phyloP scores from a whole-genome alignment of 1,140 invertebrate species.

The Microvelia longipes region DNA sequence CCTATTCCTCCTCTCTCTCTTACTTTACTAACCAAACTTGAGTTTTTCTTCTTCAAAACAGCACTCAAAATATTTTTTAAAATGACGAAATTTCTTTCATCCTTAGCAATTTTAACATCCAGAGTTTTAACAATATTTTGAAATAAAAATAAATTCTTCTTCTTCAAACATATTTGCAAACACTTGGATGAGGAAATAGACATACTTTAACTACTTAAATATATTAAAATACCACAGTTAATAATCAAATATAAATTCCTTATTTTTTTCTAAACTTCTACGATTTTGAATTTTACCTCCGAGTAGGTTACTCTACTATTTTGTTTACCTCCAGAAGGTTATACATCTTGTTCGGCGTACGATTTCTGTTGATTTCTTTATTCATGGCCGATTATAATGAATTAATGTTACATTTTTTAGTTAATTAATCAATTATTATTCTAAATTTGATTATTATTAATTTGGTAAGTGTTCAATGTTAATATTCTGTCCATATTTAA shows the following conservation, averaged over 20 bases:
- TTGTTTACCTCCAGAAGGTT: neutral
- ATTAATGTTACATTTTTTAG: no score
- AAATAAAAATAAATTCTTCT: neutral
- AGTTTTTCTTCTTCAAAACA: neutral
- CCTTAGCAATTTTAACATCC: neutral
- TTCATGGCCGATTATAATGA: no score
- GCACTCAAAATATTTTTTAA: neutral
- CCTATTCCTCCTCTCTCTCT: neutral
- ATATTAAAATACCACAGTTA: no score
- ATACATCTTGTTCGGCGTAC: neutral
- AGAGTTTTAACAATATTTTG: neutral
- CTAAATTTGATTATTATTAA: no score
- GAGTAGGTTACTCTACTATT: neutral
- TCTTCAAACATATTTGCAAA: neutral
- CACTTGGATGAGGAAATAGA: neutral
- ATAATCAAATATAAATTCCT: no score
- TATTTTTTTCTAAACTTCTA: no score
- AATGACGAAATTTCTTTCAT: neutral
- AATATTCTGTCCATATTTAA: no score
- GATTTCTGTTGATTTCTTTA: no score
- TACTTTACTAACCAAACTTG: neutral
- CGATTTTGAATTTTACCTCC: neutral
- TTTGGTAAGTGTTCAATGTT: no score
- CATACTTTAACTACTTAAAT: no score
- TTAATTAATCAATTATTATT: no score